phyloP scores from a whole-genome alignment of 2,888 invertebrate genomes.

The Callosobruchus maculatus region DNA sequence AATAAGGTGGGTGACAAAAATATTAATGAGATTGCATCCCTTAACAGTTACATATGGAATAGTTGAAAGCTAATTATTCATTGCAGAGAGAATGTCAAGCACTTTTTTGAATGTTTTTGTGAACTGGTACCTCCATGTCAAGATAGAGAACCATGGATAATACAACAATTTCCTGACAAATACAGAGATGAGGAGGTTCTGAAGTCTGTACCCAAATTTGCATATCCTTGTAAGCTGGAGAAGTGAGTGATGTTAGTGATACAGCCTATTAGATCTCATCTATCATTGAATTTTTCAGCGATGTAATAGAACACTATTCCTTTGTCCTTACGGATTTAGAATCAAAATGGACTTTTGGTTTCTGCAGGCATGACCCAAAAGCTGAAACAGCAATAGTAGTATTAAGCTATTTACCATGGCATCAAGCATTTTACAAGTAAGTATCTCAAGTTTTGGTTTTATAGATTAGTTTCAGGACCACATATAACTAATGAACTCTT shows the following conservation, averaged over 20 bases:
- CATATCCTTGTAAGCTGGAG: slow-evolving; percentile 79
- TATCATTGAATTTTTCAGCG: slow-evolving; percentile 51
- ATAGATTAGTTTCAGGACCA: too few species aligned
- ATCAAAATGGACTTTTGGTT: slow-evolving; percentile 96
- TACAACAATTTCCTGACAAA: slow-evolving; percentile 80
- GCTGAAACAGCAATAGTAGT: slow-evolving; percentile 80
- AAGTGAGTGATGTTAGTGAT: slow-evolving; percentile 53
- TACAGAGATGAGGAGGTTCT: slow-evolving; percentile 82
- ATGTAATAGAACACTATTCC: slow-evolving; percentile 89
- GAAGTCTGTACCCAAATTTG: slow-evolving; percentile 85
- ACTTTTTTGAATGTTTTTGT: slow-evolving; percentile 78
- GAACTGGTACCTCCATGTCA: slow-evolving; percentile 70
- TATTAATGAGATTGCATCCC: background rate
- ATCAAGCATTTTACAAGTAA: slow-evolving; percentile 91
- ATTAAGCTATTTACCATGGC: slow-evolving; percentile 92
- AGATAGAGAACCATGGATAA: slow-evolving; percentile 65
- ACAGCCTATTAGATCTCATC: background rate
- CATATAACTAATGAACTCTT: too few species aligned
- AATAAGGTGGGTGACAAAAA: background rate
- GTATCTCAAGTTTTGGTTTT: slow-evolving; percentile 35
- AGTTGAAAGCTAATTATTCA: background rate
- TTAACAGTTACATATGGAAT: background rate
- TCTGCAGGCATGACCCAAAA: slow-evolving; percentile 92
- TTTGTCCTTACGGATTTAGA: slow-evolving; percentile 94
- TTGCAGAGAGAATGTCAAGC: slow-evolving; percentile 74